phyloP scores from a whole-genome alignment of 2,888 invertebrate genomes.

The Orthosia gracilis region DNA sequence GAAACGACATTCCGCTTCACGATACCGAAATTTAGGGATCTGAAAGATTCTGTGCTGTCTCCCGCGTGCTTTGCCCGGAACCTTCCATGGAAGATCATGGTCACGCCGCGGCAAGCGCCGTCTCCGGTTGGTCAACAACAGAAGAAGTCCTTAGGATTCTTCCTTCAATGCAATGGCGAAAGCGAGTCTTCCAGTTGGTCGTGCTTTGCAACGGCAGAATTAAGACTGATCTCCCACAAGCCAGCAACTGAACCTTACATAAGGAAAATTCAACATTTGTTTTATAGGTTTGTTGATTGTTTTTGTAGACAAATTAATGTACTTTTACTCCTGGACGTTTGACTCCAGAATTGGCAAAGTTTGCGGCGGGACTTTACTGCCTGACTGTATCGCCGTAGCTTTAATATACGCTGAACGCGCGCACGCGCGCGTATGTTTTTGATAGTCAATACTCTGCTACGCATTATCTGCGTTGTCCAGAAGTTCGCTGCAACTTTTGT shows the following conservation, averaged over 20 bases:
- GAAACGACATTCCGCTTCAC: slow-evolving; percentile 98
- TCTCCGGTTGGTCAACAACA: slow-evolving; percentile 94
- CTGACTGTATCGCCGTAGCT: too few relatives aligned
- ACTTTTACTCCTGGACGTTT: background rate
- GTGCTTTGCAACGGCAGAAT: slow-evolving; percentile 98
- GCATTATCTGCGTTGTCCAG: background rate
- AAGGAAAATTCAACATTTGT: slow-evolving; percentile 98
- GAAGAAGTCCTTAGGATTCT: slow-evolving; percentile 94
- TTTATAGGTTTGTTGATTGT: slow-evolving; percentile 96
- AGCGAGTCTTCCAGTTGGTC: slow-evolving; percentile 99
- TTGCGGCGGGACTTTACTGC: background rate
- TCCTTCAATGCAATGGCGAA: slow-evolving; percentile 99
- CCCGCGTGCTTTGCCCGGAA: slow-evolving; percentile 98
- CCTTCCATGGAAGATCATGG: slow-evolving; percentile 99
- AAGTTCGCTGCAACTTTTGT: slow-evolving; percentile 1
- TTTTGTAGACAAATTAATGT: slow-evolving; percentile 67
- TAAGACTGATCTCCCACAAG: slow-evolving; percentile 97
- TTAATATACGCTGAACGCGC: too few relatives aligned
- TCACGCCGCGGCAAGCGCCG: slow-evolving; percentile 97
- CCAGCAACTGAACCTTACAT: slow-evolving; percentile 97
- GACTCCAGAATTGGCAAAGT: background rate
- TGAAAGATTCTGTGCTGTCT: slow-evolving; percentile 96
- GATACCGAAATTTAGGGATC: slow-evolving; percentile 96
- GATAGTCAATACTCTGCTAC: background rate
- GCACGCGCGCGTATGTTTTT: too few relatives aligned